phyloP scores from a whole-genome alignment of 2,113 vertebrate genomes.

The Seriola aureovittata region DNA sequence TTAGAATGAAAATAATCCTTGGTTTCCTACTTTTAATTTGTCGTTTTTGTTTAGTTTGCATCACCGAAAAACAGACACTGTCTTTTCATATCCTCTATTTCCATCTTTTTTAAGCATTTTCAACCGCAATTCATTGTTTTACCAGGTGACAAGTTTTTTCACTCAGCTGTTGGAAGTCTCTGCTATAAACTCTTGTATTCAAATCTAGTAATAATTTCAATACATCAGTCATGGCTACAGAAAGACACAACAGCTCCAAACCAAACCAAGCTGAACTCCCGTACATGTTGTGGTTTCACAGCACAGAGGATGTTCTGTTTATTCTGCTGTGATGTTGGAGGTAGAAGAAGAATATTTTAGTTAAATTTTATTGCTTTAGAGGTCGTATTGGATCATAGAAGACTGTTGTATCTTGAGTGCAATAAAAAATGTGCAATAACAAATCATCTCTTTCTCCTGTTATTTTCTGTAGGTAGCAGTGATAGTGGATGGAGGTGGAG shows the following conservation, averaged over 20 bases:
- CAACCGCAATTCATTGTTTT: conserved; percentile 17
- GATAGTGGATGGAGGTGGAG: not conserved
- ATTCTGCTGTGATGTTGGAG: conserved; percentile 63
- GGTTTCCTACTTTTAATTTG: not conserved
- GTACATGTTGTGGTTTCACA: conserved; percentile 35
- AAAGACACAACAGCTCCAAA: conserved; percentile 25
- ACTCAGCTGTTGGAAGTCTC: conserved; percentile 18
- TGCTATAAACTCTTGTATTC: conserved; percentile 30
- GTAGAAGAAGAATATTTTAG: conserved; percentile 37
- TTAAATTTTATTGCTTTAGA: conserved; percentile 57
- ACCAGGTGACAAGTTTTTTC: conserved; percentile 14
- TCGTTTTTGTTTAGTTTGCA: not conserved
- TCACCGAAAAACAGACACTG: not conserved
- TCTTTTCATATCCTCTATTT: not conserved
- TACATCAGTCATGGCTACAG: not conserved
- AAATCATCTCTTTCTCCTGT: conserved; percentile 7
- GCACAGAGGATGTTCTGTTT: conserved; percentile 51
- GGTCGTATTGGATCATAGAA: conserved; percentile 67
- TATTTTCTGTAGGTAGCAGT: conserved; percentile 16
- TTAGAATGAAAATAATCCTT: not conserved
- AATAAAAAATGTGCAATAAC: conserved; percentile 85
- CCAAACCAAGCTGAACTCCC: conserved; percentile 13
- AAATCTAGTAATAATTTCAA: conserved; percentile 24
- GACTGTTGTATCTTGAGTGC: conserved; percentile 84
- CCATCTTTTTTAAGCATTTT: conserved; percentile 2